Conservation (phyloP, 92 coral and sea anemone species). For the Montipora capitata region DNA sequence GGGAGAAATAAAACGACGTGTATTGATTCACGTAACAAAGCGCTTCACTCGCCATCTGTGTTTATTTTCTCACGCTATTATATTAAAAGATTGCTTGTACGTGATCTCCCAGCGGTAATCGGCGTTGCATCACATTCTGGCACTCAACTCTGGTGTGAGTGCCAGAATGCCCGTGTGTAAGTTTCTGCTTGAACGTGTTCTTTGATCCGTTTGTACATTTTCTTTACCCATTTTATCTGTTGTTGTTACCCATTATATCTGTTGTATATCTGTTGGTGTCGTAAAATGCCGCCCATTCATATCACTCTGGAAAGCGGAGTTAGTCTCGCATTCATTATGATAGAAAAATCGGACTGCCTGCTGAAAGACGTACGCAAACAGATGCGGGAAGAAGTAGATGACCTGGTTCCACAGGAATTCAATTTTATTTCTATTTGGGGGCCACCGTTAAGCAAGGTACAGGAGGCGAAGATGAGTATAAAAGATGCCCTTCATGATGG, state of each 20-base stretch:
- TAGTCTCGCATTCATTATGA: constrained; percentile 1
- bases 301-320: constrained; percentile 19
- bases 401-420: constrained; percentile 16
- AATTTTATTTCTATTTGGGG: constrained; percentile 5
- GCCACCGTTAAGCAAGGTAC: constrained; percentile 19
- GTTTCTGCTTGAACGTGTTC: too few species aligned
- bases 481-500: constrained; percentile 20
- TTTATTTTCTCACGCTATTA: too few species aligned
- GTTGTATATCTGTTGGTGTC: not conserved
- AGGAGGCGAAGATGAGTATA: constrained; percentile 13
- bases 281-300: constrained; percentile 2
- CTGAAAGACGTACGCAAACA: not conserved
- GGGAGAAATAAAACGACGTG: constrained; percentile 27
- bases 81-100: too few species aligned
- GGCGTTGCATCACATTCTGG: too few species aligned
- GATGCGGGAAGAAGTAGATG: constrained; percentile 25
- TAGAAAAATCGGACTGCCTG: not conserved
- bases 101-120: too few species aligned
- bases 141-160: too few species aligned
- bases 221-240: too few species aligned
- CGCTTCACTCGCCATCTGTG: too few species aligned
- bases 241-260: too few species aligned
- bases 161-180: too few species aligned
- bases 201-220: too few species aligned
- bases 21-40: not conserved